Evolutionary conservation across 2,797 vertebrate species (phyloP), one percentile per base, ranked within the genome.

Genomic region (Tenualosa ilisha): DNA sequence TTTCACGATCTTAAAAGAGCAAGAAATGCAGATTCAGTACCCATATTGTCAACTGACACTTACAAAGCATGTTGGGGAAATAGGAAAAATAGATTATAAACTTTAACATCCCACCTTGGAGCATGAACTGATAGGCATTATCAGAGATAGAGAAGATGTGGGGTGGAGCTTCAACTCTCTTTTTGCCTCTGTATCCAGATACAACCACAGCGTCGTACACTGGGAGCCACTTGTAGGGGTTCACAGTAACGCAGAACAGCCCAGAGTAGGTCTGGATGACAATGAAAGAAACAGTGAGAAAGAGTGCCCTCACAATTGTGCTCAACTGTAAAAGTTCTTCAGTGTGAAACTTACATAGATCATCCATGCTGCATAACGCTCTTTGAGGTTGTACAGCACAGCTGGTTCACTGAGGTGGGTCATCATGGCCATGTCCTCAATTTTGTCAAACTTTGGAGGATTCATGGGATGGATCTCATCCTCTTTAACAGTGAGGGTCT

Each of bases 341-440:
- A 15, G 15, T 20, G 53, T 20, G 15, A 15, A 54, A 15, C 53
- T 54, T 54, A 54, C 53, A 20, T 97, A 97, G 94, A 98, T 98
- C 97, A 98, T 98, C 97, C 97, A 98, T 87, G 97, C 96, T 93
- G 97, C 96, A 0, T 97, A 98, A 56, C 96, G 97, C 94, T 98
- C 97, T 97, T 98, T 98, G 95, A 98, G 97, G 95, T 98, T 98
- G 93, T 96, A 98, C 94, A 98, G 94, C 94, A 98, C 97, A 31
- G 95, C 11, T 0, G 97, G 96, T 85, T 98, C 97, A 0, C 95
- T 95, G 81, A 96, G 92, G 86, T 96, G 95, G 17, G 96, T 95
- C 95, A 96, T 96, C 93, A 31, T 88, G 93, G 93, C 85, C 81
- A 82, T 82, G 81, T 82, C 81, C 81, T 82, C 81, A 50, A 90